Percentiles rank a stretch among this genome's conserved stretches.
Conservation (phyloP, 2,113 vertebrate species). For the Cebidichthys violaceus region DNA sequence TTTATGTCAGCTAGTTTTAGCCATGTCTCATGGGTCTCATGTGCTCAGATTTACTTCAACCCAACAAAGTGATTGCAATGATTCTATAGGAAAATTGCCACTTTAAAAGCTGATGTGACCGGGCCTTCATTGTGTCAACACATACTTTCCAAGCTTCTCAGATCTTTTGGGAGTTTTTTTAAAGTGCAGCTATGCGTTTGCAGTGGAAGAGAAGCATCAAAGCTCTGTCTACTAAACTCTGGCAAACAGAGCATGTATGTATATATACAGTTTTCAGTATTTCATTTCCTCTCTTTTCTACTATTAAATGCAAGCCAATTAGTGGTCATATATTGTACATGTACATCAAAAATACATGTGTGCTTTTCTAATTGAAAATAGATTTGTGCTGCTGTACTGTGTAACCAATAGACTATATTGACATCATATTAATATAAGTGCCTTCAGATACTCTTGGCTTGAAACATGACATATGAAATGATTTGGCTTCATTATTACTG, state of each 20-base stretch:
- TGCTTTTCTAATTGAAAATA: slow-evolving; percentile 52
- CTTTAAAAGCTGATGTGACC: neutral
- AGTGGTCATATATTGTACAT: slow-evolving; percentile 11
- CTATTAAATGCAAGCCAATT: slow-evolving; percentile 27
- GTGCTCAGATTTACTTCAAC: neutral
- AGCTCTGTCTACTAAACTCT: neutral
- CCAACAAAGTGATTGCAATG: neutral
- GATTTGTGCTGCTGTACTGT: slow-evolving; percentile 57
- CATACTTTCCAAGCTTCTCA: neutral
- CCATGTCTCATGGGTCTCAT: neutral
- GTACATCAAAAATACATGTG: slow-evolving; percentile 48
- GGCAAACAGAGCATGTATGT: neutral
- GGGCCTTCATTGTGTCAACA: neutral
- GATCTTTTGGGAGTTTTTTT: neutral
- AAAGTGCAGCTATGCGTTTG: slow-evolving; percentile 41
- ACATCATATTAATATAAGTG: slow-evolving; percentile 13
- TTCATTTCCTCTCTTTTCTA: neutral
- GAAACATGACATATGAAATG: slow-evolving; percentile 16
- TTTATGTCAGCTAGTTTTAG: neutral
- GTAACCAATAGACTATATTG: neutral
- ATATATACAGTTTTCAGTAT: neutral
- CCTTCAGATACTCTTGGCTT: slow-evolving; percentile 23
- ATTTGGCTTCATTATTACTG: slow-evolving; percentile 30
- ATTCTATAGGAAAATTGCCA: neutral
- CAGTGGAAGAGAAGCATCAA: slow-evolving; percentile 5